Percentiles rank a stretch among this genome's conserved stretches.
phyloP scores from a whole-genome alignment of 2,888 invertebrate genomes.

The Philereme transversata region DNA sequence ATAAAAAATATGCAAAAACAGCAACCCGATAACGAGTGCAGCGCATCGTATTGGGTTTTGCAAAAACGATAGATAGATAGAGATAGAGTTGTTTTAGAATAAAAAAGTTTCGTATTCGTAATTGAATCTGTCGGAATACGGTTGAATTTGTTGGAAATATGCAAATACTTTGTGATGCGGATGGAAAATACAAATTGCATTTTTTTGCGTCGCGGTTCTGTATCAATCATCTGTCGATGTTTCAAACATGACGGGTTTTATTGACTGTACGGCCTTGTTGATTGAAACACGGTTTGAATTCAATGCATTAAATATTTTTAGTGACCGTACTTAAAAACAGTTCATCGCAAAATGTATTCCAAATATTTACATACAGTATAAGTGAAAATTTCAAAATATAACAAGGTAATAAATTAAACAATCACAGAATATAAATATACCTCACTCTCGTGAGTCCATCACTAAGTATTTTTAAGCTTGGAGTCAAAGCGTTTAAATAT shows the following conservation, averaged over 20 bases:
- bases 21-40: constrained; percentile 45
- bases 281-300: constrained; percentile 7
- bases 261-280: constrained; percentile 11
- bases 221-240: constrained; percentile 20
- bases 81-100: constrained; percentile 28
- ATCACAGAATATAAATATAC: too few relatives aligned
- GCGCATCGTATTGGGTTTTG: constrained; percentile 37
- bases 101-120: constrained; percentile 28
- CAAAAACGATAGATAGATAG: constrained; percentile 37
- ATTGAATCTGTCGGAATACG: constrained; percentile 31
- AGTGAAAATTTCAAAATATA: too few relatives aligned
- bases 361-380: too few relatives aligned
- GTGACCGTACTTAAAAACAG: too few relatives aligned
- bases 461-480: too few relatives aligned
- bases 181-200: constrained; percentile 33
- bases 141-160: constrained; percentile 27
- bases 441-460: too few relatives aligned
- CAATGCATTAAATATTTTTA: constrained; percentile 6
- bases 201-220: constrained; percentile 16
- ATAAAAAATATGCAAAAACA: constrained; percentile 38
- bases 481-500: too few relatives aligned
- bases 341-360: too few relatives aligned
- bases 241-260: constrained; percentile 22
- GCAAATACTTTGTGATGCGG: constrained; percentile 31
- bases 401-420: too few relatives aligned